Evolutionary conservation across 37 sponge, comb jelly and placozoan genomes (phyloP), one percentile per base, ranked within the genome.

Genomic region (Chondrilla cf. caribensis): DNA sequence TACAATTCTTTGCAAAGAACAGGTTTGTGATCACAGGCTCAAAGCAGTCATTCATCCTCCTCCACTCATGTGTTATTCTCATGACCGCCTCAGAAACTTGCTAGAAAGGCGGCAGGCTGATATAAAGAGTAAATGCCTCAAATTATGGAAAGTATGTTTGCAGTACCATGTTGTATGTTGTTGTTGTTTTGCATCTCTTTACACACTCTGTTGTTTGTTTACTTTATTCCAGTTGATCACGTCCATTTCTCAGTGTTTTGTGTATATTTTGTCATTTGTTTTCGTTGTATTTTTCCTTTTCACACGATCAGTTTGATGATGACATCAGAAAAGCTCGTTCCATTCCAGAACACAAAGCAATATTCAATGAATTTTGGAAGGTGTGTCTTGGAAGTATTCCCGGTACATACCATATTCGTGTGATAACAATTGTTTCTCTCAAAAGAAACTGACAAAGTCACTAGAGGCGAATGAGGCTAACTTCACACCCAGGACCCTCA

Each of bases 101-200:
- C 40, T 59, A 0, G 95, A 91, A 21, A 58, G 60, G 1, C 86
- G 93, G 29, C 95, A 94, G 33, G 68, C 82, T 42, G 84, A 85
- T 3, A 80, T 94, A 15, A 86, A 87, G 39, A 65, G 42, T 3
- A 80, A 58, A 14, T 94, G 95, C 54, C 82, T 94, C 0, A 29
- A 81, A 25, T 58, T 88, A 0, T 94, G 95, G 95, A 86, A 94
- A 72, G 95, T 91, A 54, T 2, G 40, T 79, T 5, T n/a, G n/a
- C n/a, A n/a, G n/a, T n/a, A n/a, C n/a, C n/a, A n/a, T n/a, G n/a
- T n/a, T n/a, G n/a, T n/a, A n/a, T n/a, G n/a, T n/a, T n/a, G n/a
- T n/a, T n/a, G n/a, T n/a, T n/a, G n/a, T n/a, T n/a, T n/a, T n/a
- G n/a, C n/a, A n/a, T n/a, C n/a, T n/a, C n/a, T n/a, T n/a, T n/a